Conservation (phyloP, 2,113 vertebrate genomes). For the Leiothrix lutea region DNA sequence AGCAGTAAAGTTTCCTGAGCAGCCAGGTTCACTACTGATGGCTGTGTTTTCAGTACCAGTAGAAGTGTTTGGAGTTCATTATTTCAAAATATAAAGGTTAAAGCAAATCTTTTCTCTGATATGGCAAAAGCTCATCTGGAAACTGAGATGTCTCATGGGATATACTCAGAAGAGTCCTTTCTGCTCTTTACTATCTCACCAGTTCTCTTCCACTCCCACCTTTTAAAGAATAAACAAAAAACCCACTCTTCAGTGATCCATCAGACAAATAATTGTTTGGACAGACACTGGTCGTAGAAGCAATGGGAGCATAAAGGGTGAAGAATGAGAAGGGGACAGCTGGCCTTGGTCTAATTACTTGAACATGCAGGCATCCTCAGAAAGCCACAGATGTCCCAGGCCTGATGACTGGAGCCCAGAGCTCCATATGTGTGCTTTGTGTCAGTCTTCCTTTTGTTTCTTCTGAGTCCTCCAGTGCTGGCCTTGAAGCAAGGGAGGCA, state of each 20-base stretch:
- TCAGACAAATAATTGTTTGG: background rate
- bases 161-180: background rate
- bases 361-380: background rate
- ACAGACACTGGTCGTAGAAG: background rate
- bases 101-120: background rate
- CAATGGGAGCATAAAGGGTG: background rate
- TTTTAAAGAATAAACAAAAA: background rate
- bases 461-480: background rate
- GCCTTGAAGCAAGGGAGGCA: background rate
- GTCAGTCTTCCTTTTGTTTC: background rate
- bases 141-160: background rate
- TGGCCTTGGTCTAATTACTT: constrained; percentile 24
- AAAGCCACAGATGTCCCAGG: constrained; percentile 25
- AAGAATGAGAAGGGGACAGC: background rate
- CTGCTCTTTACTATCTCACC: background rate
- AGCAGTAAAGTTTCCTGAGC: background rate
- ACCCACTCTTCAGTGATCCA: background rate
- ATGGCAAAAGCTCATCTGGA: background rate
- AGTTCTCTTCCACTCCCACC: background rate
- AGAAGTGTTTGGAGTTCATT: background rate
- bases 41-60: background rate
- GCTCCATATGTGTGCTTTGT: constrained; percentile 9
- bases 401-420: background rate
- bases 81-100: background rate
- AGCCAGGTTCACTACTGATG: background rate